Conservation (phyloP, 2,888 invertebrate genomes). For the Anthrax anthrax region DNA sequence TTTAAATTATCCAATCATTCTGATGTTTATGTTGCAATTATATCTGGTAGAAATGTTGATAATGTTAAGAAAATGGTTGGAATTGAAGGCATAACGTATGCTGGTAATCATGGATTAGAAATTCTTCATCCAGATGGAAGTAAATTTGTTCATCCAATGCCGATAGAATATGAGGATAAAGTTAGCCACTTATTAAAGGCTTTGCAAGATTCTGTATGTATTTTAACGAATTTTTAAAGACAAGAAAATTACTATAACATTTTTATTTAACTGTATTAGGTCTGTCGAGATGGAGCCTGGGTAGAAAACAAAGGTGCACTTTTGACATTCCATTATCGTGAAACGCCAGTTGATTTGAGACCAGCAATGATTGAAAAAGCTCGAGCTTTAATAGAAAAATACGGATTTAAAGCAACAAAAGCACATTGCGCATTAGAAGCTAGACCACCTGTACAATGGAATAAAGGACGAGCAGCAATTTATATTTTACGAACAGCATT, state of each 20-base stretch:
- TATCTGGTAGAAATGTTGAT: conserved; percentile 74
- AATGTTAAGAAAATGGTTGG: conserved; percentile 85
- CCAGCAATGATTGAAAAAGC: conserved; percentile 57
- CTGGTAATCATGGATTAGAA: conserved; percentile 78
- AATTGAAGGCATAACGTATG: conserved; percentile 80
- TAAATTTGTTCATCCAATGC: conserved; percentile 84
- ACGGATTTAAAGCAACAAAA: conserved; percentile 63
- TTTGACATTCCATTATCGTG: conserved; percentile 75
- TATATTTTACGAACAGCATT: conserved; percentile 81
- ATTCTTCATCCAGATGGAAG: conserved; percentile 82
- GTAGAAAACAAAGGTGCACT: conserved; percentile 82
- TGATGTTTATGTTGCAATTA: conserved; percentile 74
- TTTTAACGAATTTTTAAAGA: neutral
- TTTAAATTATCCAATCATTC: conserved; percentile 70
- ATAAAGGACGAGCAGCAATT: conserved; percentile 77
- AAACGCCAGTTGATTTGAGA: conserved; percentile 57
- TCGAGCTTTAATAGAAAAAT: conserved; percentile 52
- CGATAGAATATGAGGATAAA: conserved; percentile 66
- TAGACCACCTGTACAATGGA: conserved; percentile 81
- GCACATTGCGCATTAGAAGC: conserved; percentile 85
- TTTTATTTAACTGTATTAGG: conserved; percentile 33
- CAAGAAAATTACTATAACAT: neutral
- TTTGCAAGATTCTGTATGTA: conserved; percentile 59
- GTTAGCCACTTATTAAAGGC: conserved; percentile 62
- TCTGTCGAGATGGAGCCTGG: conserved; percentile 80